These are phyloP conservation scores for Heteromurus nitidus DNA, from an alignment of 2,888 invertebrate genomes.

Conservation along the genomic window DNA sequence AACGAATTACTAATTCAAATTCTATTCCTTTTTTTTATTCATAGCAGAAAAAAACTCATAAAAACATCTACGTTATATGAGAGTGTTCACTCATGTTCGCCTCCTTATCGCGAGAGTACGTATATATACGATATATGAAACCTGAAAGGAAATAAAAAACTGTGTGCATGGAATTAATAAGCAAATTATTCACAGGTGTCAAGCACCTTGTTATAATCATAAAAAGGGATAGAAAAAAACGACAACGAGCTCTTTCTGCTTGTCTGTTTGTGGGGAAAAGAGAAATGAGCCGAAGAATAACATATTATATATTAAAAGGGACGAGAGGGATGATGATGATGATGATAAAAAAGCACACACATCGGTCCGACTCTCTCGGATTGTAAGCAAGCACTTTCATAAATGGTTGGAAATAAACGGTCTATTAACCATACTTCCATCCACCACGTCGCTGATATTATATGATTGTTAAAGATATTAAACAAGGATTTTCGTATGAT, in stretches of 20 bases:
- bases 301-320: conserved; percentile 45
- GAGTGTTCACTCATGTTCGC: not conserved
- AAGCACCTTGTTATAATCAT: conserved; percentile 72
- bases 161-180: conserved; percentile 73
- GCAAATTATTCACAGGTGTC: conserved; percentile 74
- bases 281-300: conserved; percentile 49
- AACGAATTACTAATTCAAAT: conserved; percentile 38
- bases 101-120: conserved; percentile 10
- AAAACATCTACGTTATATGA: no score
- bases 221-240: conserved; percentile 52
- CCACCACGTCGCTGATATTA: conserved; percentile 28
- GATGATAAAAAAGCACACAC: conserved; percentile 36
- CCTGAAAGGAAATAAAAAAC: conserved; percentile 43
- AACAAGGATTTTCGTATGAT: conserved; percentile 19
- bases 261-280: conserved; percentile 36
- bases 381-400: not conserved
- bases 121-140: not conserved
- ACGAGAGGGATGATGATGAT: conserved; percentile 33
- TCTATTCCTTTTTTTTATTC: conserved; percentile 3
- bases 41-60: not conserved
- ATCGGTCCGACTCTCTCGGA: no score
- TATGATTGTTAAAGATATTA: conserved; percentile 53
- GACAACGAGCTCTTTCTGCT: conserved; percentile 25
- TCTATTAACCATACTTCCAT: conserved; percentile 38
- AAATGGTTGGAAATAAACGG: conserved; percentile 42